Base-by-base conservation (phyloP, 2,797 vertebrate species). In the Calcarius lapponicus region DNA sequence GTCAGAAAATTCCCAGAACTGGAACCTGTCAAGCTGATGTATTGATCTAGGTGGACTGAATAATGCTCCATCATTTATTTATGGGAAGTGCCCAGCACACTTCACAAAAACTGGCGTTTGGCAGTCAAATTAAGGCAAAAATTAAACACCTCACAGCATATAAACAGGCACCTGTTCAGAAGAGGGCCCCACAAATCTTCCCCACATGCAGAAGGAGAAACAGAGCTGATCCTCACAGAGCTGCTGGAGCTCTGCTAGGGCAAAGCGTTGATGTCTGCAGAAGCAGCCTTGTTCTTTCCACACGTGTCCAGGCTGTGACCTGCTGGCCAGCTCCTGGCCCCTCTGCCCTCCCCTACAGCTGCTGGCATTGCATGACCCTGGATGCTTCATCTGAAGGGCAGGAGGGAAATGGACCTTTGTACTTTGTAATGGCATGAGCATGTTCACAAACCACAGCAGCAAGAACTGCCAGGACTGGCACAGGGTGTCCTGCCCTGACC, bases 1-100 rank as follows among this genome's bases (percentile, higher is more conserved):
- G 70, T 90, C 92, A 94, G 91, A 91, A 95, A 91, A 92, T 96
- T 93, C 95, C 91, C 88, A 85, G 88, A 93, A 91, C 75, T 91
- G 91, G 80, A 91, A 90, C 92, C 69, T 90, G 93, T 96, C 94
- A 94, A 84, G 65, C 87, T 92, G 87, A 92, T 88, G 87, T 94
- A 96, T 92, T 94, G 95, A 96, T 94, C 80, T 96, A 88, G 95
- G 93, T 92, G 93, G 92, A 94, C 95, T 92, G 90, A 95, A 96
- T 90, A 92, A 96, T 71, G 90, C 56, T 80, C 78, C 72, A 90
- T 96, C 86, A 95, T 94, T 96, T 95, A 95, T 96, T 95, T 89
- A 95, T 80, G 80, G 80, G 78, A 97, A 94, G 78, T 80, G 74
- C 64, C 90, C 31, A 1, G 74, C 79, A 70, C 92, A 90, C 88